Evolutionary conservation across 1,140 invertebrate species (phyloP), one percentile per base, ranked within the genome.

Genomic region (Metopolophium dirhodum): DNA sequence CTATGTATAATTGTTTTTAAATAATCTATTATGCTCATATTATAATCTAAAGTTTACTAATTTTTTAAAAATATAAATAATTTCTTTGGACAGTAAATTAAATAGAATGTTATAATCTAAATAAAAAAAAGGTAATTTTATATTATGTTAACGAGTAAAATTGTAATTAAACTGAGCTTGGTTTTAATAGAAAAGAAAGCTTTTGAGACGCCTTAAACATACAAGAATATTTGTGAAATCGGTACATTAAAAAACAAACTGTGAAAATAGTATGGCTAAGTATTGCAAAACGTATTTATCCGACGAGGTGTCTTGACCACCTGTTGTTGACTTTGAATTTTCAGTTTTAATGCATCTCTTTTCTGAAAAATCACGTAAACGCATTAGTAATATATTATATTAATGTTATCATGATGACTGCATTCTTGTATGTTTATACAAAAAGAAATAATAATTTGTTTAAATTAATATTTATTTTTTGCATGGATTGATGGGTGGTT

Each of bases 291-390:
- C 1, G 51, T 37, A 37, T 89, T 89, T 89, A 89, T 89, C 8
- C n/a, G 49, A 54, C 87, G 47, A 7, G n/a, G 49, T n/a, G n/a
- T 51, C 87, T 89, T 57, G 88, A 35, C 22, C 51, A 90, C 88
- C 37, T 90, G 54, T 41, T 61, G 54, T 18, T 61, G 88, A 61
- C 41, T 90, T 61, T 61, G 51, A 23, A 90, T 54, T 90, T 90
- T 90, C 45, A 61, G 9, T 61, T 61, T 90, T 61, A 90, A 41
- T 11, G 51, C 88, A 30, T 90, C 54, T 41, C 54, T 90, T 90
- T 37, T 90, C 88, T 90, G 88, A 90, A 90, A 90, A 90, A 90
- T 37, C 47, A 54, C 2, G 49, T 54, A 26, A 89, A 61, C 51
- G 18, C 30, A 88, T 89, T 51, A 54, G 20, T 54, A 51, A 35